phyloP scores from a whole-genome alignment of 1,140 invertebrate species.

The Physella acuta region DNA sequence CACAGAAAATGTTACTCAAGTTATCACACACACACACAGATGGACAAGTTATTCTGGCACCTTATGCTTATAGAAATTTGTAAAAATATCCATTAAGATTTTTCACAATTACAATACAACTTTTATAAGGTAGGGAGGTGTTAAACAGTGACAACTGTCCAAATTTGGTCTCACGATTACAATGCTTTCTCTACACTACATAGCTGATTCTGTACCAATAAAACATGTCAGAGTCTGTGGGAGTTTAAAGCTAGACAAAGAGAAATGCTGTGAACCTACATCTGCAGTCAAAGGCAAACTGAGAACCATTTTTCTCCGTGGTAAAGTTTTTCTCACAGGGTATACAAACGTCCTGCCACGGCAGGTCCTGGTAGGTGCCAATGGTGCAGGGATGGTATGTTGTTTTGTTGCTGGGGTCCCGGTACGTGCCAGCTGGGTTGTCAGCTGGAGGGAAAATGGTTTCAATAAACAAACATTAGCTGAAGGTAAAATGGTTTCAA shows the following conservation, averaged over 20 bases:
- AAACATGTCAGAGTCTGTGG: too few species aligned
- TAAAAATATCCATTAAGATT: background rate
- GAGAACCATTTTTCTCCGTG: conserved; percentile 30
- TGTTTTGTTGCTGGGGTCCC: conserved; percentile 1
- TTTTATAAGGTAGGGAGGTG: background rate
- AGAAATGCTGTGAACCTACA: conserved; percentile 37
- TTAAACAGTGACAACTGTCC: too few species aligned
- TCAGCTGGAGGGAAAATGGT: too few species aligned
- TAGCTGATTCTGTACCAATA: background rate
- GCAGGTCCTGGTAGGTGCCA: conserved; percentile 87
- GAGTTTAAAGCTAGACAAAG: too few species aligned
- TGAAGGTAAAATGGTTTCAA: too few species aligned
- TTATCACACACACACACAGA: background rate
- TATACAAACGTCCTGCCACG: conserved; percentile 37
- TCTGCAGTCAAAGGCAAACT: conserved; percentile 31
- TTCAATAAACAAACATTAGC: too few species aligned
- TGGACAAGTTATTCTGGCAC: too few species aligned
- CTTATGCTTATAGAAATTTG: background rate
- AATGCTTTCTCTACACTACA: too few species aligned
- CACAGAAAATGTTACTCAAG: background rate
- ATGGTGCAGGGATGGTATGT: conserved; percentile 83
- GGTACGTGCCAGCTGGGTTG: conserved; percentile 24
- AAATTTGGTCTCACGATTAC: too few species aligned
- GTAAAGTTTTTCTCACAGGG: conserved; percentile 31
- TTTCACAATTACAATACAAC: background rate